These are phyloP conservation scores for Plutomurus gul DNA, from an alignment of 1,140 invertebrate genomes.

Conservation along the genomic window DNA sequence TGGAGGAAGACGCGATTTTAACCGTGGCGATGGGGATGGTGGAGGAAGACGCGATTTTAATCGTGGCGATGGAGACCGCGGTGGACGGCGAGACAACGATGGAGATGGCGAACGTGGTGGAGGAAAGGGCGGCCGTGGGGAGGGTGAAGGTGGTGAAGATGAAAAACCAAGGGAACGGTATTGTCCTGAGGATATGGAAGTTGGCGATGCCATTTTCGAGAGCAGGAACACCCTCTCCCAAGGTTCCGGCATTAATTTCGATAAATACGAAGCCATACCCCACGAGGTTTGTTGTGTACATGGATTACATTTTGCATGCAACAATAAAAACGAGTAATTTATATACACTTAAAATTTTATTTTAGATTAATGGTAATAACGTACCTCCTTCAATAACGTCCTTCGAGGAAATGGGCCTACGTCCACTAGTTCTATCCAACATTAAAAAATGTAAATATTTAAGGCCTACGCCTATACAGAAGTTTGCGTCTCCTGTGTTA, in stretches of 20 bases:
- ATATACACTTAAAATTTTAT: not conserved
- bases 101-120: conserved; percentile 37
- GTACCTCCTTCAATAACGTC: conserved; percentile 66
- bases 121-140: conserved; percentile 45
- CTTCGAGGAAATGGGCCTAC: conserved; percentile 74
- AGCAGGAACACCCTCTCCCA: conserved; percentile 73
- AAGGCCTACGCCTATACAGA: conserved; percentile 92
- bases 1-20: conserved; percentile 53
- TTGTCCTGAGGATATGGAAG: conserved; percentile 75
- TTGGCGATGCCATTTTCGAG: conserved; percentile 58
- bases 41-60: not conserved
- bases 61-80: not conserved
- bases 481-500: conserved; percentile 84
- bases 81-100: not conserved
- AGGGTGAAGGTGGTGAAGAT: conserved; percentile 42
- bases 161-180: conserved; percentile 69
- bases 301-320: not conserved
- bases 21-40: conserved; percentile 52
- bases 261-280: conserved; percentile 77
- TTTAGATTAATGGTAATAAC: conserved; percentile 64
- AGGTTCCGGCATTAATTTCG: conserved; percentile 85
- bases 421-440: conserved; percentile 73
- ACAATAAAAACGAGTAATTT: too few relatives aligned
- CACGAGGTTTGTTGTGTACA: too few relatives aligned
- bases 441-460: conserved; percentile 78